A percentile compares a stretch with the other conserved stretches of the same genome.
phyloP scores from a whole-genome alignment of 2,888 invertebrate genomes.

The Polydrusus tereticollis region DNA sequence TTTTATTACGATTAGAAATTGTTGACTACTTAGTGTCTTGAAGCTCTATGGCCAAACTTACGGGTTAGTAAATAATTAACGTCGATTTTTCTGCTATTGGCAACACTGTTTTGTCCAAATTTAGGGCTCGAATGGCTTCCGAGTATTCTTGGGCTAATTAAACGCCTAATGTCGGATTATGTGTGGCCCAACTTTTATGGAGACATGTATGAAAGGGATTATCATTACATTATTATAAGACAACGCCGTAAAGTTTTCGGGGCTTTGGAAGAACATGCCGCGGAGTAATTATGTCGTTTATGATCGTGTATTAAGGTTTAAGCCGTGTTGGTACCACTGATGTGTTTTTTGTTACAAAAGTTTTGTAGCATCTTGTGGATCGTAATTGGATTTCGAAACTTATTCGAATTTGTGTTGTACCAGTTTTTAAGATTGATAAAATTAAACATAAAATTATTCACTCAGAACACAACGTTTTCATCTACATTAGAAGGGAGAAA shows the following conservation, averaged over 20 bases:
- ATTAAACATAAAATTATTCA: too few species aligned
- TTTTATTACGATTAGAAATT: too few species aligned
- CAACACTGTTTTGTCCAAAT: conserved; percentile 31
- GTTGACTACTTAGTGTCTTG: too few species aligned
- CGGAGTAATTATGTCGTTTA: conserved; percentile 21
- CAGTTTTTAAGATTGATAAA: too few species aligned
- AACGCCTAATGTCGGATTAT: conserved; percentile 49
- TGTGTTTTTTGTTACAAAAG: neutral
- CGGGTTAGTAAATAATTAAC: too few species aligned
- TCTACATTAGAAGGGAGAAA: too few species aligned
- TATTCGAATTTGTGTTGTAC: too few species aligned
- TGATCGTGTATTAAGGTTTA: neutral
- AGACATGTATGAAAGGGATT: conserved; percentile 47
- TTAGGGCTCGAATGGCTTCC: conserved; percentile 17
- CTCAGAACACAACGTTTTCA: too few species aligned
- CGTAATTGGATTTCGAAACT: too few species aligned
- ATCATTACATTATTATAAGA: conserved; percentile 46
- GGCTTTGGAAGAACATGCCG: conserved; percentile 13
- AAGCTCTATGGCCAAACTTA: too few species aligned
- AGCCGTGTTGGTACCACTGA: neutral
- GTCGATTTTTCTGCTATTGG: neutral
- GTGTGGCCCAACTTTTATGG: conserved; percentile 48
- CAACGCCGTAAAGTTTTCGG: conserved; percentile 32
- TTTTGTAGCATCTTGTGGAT: neutral
- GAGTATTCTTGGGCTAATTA: conserved; percentile 47